phyloP scores from a whole-genome alignment of 2,113 vertebrate genomes.

The Girardinichthys multiradiatus region DNA sequence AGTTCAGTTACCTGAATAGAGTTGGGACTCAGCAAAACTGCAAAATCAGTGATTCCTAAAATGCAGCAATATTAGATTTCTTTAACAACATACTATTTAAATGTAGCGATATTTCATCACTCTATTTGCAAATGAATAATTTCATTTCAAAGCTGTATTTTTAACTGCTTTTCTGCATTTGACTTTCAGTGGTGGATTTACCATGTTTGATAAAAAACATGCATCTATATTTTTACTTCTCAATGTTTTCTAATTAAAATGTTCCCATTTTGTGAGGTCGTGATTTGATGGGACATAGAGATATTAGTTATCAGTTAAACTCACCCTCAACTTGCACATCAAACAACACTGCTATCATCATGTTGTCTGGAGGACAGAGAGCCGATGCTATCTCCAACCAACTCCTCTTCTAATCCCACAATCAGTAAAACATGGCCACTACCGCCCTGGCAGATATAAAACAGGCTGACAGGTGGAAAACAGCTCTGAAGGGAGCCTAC shows the following conservation, averaged over 20 bases:
- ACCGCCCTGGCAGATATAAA: constrained; percentile 31
- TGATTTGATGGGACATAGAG: neutral
- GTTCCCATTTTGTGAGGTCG: neutral
- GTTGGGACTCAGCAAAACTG: neutral
- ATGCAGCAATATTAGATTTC: neutral
- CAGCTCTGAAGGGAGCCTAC: constrained; percentile 37
- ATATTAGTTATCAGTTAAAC: constrained; percentile 19
- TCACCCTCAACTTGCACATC: constrained; percentile 7
- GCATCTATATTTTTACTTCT: neutral
- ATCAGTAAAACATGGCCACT: constrained; percentile 59
- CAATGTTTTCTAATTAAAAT: neutral
- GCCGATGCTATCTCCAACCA: constrained; percentile 30
- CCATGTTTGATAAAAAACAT: neutral
- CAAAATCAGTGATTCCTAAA: neutral
- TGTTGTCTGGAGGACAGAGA: constrained; percentile 34
- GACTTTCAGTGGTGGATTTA: neutral
- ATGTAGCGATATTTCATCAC: too few species aligned
- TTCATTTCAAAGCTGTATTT: neutral
- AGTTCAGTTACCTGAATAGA: neutral
- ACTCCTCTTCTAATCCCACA: constrained; percentile 53
- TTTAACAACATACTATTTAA: too few species aligned
- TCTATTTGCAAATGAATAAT: neutral
- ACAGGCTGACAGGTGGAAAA: constrained; percentile 59
- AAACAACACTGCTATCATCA: constrained; percentile 6
- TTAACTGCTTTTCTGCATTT: neutral